phyloP scores from a whole-genome alignment of 2,797 vertebrate species.

The Malurus splendens region DNA sequence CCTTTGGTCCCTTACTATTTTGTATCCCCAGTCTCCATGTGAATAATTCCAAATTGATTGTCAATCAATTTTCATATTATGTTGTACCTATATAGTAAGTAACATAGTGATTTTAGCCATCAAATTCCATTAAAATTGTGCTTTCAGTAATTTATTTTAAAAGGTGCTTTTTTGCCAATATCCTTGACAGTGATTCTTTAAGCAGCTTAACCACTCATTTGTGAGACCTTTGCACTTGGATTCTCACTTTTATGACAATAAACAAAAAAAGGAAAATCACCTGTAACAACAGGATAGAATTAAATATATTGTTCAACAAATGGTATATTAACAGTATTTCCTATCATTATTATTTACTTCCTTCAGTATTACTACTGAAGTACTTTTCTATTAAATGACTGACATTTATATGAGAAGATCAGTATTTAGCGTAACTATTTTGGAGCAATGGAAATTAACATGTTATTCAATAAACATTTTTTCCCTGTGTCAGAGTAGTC shows the following conservation, averaged over 20 bases:
- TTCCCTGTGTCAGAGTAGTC: background rate
- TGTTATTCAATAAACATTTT: background rate
- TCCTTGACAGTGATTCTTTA: background rate
- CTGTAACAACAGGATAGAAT: background rate
- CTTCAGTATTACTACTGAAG: background rate
- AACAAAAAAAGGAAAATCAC: background rate
- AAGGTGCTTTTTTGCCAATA: background rate
- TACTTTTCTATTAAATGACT: background rate
- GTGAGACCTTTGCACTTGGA: background rate
- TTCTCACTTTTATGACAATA: background rate
- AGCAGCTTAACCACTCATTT: background rate
- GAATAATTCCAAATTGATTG: background rate
- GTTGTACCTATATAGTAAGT: background rate
- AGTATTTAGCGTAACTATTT: background rate
- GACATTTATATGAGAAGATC: background rate
- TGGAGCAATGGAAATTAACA: background rate
- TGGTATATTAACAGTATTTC: background rate
- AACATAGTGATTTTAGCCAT: too few species aligned
- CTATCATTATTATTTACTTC: background rate
- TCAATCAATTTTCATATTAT: background rate
- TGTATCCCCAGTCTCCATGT: background rate
- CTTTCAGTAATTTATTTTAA: background rate
- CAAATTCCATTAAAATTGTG: background rate
- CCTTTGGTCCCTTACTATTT: background rate
- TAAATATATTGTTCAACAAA: background rate